Percentiles rank a stretch among this genome's conserved stretches.
phyloP scores from a whole-genome alignment of 2,888 invertebrate species.

The Lochmaea capreae region DNA sequence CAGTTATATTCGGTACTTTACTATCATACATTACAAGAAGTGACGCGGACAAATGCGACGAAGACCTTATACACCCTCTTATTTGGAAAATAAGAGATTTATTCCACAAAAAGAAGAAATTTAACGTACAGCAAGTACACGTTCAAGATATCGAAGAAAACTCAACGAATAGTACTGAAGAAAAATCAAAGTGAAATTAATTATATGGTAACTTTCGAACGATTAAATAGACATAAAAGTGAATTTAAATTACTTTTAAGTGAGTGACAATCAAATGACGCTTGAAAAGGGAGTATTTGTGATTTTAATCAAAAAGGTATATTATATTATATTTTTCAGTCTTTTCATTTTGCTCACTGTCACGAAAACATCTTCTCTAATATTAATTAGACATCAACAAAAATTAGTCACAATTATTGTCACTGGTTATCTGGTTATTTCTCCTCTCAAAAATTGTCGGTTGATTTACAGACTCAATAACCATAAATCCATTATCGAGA shows the following conservation, averaged over 20 bases:
- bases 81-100: constrained; percentile 71
- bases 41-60: constrained; percentile 73
- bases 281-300: background rate
- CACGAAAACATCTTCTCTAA: too few relatives aligned
- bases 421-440: too few relatives aligned
- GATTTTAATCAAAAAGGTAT: too few relatives aligned
- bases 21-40: constrained; percentile 75
- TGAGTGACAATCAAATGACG: background rate
- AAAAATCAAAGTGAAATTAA: background rate
- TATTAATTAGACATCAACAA: too few relatives aligned
- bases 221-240: background rate
- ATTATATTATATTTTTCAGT: too few relatives aligned
- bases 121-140: constrained; percentile 32
- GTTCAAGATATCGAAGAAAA: background rate
- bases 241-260: background rate
- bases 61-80: constrained; percentile 74
- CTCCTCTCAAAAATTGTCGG: too few relatives aligned
- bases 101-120: constrained; percentile 58
- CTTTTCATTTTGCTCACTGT: too few relatives aligned
- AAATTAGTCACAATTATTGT: too few relatives aligned
- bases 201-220: too few relatives aligned
- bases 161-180: background rate
- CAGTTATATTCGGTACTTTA: constrained; percentile 76
- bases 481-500: too few relatives aligned
- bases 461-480: too few relatives aligned